Evolutionary conservation across 2,113 vertebrate genomes (phyloP).

Genomic region (Periophthalmodon schlosseri): DNA sequence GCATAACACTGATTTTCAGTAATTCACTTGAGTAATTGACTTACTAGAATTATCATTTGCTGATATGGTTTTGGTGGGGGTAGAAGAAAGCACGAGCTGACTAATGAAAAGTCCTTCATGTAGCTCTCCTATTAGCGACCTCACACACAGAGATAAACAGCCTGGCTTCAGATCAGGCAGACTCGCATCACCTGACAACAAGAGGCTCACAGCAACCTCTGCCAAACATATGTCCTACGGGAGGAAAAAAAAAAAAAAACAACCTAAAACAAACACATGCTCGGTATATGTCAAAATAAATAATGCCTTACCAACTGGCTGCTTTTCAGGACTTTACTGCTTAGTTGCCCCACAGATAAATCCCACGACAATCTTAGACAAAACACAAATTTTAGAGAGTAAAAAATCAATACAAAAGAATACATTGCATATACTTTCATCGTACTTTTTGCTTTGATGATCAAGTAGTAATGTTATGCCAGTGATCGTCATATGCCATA

Average conservation of each 20-base stretch:
- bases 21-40: slow-evolving; percentile 6
- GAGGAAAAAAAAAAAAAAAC: background rate
- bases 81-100: slow-evolving; percentile 68
- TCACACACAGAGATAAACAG: slow-evolving; percentile 74
- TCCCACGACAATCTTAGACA: slow-evolving; percentile 82
- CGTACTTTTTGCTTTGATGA: slow-evolving; percentile 81
- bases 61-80: slow-evolving; percentile 5
- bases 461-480: slow-evolving; percentile 85
- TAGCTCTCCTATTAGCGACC: slow-evolving; percentile 86
- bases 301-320: slow-evolving; percentile 86
- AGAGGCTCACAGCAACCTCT: slow-evolving; percentile 86
- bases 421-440: background rate
- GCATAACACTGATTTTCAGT: background rate
- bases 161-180: slow-evolving; percentile 79
- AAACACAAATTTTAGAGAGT: background rate
- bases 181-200: slow-evolving; percentile 83
- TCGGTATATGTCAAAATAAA: background rate
- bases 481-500: slow-evolving; percentile 92
- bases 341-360: slow-evolving; percentile 86
- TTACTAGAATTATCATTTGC: slow-evolving; percentile 40
- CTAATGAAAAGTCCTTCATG: slow-evolving; percentile 92
- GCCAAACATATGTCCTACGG: slow-evolving; percentile 89
- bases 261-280: background rate
- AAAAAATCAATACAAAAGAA: background rate
- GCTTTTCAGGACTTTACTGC: slow-evolving; percentile 95